phyloP scores from a whole-genome alignment of 2,113 vertebrate genomes.

The Euleptes europaea region DNA sequence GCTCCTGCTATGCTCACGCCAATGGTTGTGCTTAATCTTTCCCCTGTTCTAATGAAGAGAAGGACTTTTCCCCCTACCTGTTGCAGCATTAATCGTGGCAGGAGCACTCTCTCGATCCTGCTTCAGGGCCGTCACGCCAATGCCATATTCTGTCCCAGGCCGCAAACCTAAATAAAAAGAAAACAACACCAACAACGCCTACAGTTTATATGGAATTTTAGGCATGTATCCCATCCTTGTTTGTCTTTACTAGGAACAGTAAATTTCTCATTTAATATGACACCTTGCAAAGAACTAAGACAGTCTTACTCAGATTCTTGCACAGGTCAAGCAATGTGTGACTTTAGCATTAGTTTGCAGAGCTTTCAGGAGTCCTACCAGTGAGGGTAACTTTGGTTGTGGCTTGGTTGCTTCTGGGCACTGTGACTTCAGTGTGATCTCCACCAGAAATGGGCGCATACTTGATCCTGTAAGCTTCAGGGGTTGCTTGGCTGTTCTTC shows the following conservation, averaged over 20 bases:
- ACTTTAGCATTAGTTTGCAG: accelerated
- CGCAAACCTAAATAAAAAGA: slow-evolving; percentile 79
- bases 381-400: slow-evolving; percentile 87
- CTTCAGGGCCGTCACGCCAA: slow-evolving; percentile 94
- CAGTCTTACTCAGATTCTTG: too few species aligned
- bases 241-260: too few species aligned
- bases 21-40: too few species aligned
- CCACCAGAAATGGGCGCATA: slow-evolving; percentile 94
- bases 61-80: slow-evolving; percentile 78
- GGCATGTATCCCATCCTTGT: too few species aligned
- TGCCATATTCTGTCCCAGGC: slow-evolving; percentile 94
- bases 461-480: slow-evolving; percentile 90
- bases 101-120: slow-evolving; percentile 89
- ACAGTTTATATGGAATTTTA: background rate
- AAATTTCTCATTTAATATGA: too few species aligned
- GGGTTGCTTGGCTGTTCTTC: slow-evolving; percentile 86
- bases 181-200: too few species aligned
- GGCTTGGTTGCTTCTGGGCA: slow-evolving; percentile 79
- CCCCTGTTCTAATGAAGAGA: background rate
- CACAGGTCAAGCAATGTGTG: background rate
- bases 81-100: slow-evolving; percentile 92
- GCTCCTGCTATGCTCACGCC: background rate
- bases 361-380: slow-evolving; percentile 67
- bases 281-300: too few species aligned
- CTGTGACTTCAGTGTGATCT: slow-evolving; percentile 87